Base-by-base conservation (phyloP, 2,888 invertebrate species). In the Scaeva pyrastri region DNA sequence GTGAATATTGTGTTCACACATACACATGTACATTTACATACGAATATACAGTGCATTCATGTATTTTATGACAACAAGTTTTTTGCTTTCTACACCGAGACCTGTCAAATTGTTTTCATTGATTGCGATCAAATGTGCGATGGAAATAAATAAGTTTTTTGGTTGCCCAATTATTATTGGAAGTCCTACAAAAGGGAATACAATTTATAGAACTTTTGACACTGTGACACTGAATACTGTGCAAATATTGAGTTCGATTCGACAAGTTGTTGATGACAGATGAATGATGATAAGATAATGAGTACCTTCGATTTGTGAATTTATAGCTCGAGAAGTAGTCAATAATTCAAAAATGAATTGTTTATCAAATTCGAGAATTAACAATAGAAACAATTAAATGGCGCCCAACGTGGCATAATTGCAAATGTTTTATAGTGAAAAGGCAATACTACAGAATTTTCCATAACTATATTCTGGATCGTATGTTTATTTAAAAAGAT, bases 31-130 rank as follows among this genome's bases (percentile, higher is more conserved):
- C 31, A 31, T 7, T 7, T 31, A 31, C 31, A 31, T 31, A 7
- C n/a, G n/a, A n/a, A 8, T 31, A 5, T 31, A 16, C 16, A 7
- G 10, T 41, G 10, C 7, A n/a, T 26, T 7, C 14, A 31, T 56
- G 78, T 73, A 84, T 64, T 84, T 74, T 84, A 84, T 84, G 64
- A 64, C 62, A 70, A 64, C 31, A 68, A 68, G 68, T 36, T 50
- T 36, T 39, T 19, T 39, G 6, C 19, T 58, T 8, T 19, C 39
- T 31, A n/a, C 62, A 2, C 2, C 2, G 16, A 36, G 16, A 36
- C 68, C 68, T 68, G 68, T 68, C 68, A 68, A 68, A 68, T 50
- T 6, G 52, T 52, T 50, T 43, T 50, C 68, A 68, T 68, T 68
- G 68, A 68, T 68, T 52, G 64, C 19, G 10, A 50, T 68, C 50